Evolutionary conservation across 1,140 invertebrate genomes (phyloP).

Genomic region (Drosophila bifasciata): DNA sequence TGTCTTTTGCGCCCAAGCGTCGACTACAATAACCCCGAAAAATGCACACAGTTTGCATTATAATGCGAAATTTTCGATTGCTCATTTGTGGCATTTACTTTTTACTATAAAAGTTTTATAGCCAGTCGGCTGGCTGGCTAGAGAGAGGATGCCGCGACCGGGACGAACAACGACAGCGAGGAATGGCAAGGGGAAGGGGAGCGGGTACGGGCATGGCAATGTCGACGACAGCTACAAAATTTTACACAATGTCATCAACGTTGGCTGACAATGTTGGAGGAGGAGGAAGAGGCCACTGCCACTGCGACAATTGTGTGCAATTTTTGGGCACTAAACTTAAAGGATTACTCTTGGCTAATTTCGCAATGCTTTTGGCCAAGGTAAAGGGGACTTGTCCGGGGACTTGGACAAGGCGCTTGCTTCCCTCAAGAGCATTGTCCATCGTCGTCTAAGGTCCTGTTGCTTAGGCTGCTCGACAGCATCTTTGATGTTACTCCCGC

Average conservation of each 20-base stretch:
- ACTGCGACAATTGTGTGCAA: slow-evolving; percentile 69
- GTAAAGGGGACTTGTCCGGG: slow-evolving; percentile 9
- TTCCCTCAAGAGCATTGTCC: slow-evolving; percentile 7
- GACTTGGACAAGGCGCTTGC: not conserved
- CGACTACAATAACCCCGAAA: slow-evolving; percentile 79
- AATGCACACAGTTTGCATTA: slow-evolving; percentile 83
- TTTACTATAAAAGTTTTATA: slow-evolving; percentile 82
- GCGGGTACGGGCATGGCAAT: slow-evolving; percentile 28
- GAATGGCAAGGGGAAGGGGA: not conserved
- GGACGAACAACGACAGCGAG: not conserved
- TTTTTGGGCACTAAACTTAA: slow-evolving; percentile 77
- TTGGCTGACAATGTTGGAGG: slow-evolving; percentile 67
- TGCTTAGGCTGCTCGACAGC: slow-evolving; percentile 25
- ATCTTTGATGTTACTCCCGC: slow-evolving; percentile 38
- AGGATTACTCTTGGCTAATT: slow-evolving; percentile 82
- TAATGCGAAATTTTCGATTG: slow-evolving; percentile 83
- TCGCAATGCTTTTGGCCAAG: slow-evolving; percentile 50
- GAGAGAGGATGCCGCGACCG: slow-evolving; percentile 21
- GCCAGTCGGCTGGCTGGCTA: slow-evolving; percentile 44
- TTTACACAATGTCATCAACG: slow-evolving; percentile 80
- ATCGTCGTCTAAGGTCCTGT: slow-evolving; percentile 13
- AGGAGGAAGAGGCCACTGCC: slow-evolving; percentile 23
- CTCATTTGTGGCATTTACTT: slow-evolving; percentile 83
- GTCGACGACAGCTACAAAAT: slow-evolving; percentile 72
- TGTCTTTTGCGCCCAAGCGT: slow-evolving; percentile 62